Evolutionary conservation across 2,888 invertebrate species (phyloP).

Genomic region (Andrena fulva): DNA sequence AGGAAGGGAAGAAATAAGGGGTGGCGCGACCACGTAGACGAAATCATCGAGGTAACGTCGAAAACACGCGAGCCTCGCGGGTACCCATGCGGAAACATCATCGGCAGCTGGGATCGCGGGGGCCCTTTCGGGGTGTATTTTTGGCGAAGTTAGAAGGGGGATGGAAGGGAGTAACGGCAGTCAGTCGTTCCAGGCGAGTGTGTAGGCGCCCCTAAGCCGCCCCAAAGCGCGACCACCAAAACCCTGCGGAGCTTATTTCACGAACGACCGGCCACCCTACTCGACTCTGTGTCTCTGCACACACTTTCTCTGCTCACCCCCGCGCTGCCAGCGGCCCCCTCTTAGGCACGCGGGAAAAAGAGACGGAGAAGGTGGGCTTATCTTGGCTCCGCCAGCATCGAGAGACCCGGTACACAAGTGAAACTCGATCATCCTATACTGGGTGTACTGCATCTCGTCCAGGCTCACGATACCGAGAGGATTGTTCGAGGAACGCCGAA

Average conservation of each 20-base stretch:
- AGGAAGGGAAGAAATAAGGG: constrained; percentile 27
- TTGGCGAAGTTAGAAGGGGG: constrained; percentile 62
- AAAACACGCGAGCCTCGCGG: constrained; percentile 84
- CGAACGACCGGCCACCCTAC: constrained; percentile 74
- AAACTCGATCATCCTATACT: constrained; percentile 73
- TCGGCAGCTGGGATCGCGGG: constrained; percentile 77
- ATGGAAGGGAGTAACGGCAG: constrained; percentile 65
- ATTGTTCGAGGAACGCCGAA: not conserved
- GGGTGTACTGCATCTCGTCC: constrained; percentile 58
- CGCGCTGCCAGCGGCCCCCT: constrained; percentile 36
- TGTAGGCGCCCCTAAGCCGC: constrained; percentile 79
- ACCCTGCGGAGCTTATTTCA: constrained; percentile 84
- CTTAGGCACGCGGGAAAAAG: constrained; percentile 67
- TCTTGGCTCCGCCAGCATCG: constrained; percentile 77
- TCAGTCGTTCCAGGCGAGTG: constrained; percentile 68
- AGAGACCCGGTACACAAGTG: constrained; percentile 72
- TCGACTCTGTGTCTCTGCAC: constrained; percentile 70
- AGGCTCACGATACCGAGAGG: constrained; percentile 10
- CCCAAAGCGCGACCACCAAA: constrained; percentile 83
- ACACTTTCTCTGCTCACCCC: constrained; percentile 54
- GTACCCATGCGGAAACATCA: constrained; percentile 84
- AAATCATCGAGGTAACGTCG: constrained; percentile 82
- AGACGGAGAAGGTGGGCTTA: constrained; percentile 78
- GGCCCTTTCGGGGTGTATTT: constrained; percentile 74
- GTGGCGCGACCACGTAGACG: constrained; percentile 55